Evolutionary conservation across 2,797 vertebrate genomes (phyloP).

Genomic region (Schizopygopsis malacanthus): DNA sequence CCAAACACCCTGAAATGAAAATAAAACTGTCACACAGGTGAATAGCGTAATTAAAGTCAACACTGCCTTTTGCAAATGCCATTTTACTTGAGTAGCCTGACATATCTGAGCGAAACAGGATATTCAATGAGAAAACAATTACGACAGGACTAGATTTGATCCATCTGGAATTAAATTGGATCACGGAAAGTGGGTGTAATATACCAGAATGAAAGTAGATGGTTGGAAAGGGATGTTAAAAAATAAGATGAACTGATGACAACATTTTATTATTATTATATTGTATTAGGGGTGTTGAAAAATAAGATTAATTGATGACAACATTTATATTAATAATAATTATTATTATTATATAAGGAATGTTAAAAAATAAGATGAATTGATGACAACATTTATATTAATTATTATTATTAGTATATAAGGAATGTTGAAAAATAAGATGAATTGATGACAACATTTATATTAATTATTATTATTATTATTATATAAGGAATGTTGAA

Average conservation of each 20-base stretch:
- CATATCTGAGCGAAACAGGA: constrained; percentile 15
- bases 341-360: no score
- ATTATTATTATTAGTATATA: no score
- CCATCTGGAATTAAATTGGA: constrained; percentile 13
- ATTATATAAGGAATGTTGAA: no score
- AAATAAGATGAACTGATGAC: neutral
- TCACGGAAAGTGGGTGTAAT: neutral
- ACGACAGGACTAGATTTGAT: neutral
- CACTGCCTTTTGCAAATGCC: neutral
- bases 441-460: no score
- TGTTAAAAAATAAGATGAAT: no score
- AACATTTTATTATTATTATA: neutral
- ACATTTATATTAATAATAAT: no score
- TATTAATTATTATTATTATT: no score
- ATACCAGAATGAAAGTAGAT: neutral
- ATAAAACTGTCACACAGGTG: constrained; percentile 14
- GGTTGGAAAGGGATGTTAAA: neutral
- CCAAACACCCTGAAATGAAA: constrained; percentile 20
- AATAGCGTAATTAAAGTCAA: constrained; percentile 8
- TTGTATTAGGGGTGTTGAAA: neutral
- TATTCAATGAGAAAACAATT: neutral
- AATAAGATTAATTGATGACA: no score
- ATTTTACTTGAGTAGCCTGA: neutral
- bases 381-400: no score
- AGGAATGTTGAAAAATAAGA: no score